Percentiles rank a stretch among this genome's conserved stretches.
Conservation (phyloP, 2,797 vertebrate species). For the Diplodus sargus region DNA sequence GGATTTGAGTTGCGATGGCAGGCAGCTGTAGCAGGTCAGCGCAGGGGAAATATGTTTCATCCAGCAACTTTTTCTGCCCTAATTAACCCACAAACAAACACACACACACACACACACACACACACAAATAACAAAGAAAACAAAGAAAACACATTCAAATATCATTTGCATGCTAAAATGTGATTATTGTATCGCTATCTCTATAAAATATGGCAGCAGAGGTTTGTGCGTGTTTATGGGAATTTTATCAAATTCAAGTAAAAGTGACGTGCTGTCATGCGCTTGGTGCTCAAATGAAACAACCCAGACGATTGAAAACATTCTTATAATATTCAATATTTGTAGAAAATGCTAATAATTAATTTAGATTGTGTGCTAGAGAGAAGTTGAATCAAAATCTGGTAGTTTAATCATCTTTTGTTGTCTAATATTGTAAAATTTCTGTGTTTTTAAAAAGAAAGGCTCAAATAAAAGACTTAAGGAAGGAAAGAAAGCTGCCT, state of each 20-base stretch:
- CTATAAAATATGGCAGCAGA: neutral
- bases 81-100: conserved; percentile 83
- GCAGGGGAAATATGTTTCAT: conserved; percentile 86
- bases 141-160: neutral
- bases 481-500: conserved; percentile 7
- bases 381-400: neutral
- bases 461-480: conserved; percentile 13
- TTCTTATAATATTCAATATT: neutral
- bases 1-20: conserved; percentile 77
- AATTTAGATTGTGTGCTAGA: neutral
- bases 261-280: neutral
- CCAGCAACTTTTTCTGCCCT: conserved; percentile 81
- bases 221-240: neutral
- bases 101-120: neutral
- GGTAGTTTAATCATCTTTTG: neutral
- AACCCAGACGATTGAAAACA: neutral
- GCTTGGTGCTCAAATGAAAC: neutral
- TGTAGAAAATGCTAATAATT: neutral
- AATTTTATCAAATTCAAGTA: neutral
- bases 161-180: neutral
- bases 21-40: conserved; percentile 53
- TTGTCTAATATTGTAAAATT: neutral
- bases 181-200: neutral
- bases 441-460: neutral
- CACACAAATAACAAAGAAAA: neutral